phyloP scores from a whole-genome alignment of 1,140 invertebrate species.

The Dendrolimus punctatus region DNA sequence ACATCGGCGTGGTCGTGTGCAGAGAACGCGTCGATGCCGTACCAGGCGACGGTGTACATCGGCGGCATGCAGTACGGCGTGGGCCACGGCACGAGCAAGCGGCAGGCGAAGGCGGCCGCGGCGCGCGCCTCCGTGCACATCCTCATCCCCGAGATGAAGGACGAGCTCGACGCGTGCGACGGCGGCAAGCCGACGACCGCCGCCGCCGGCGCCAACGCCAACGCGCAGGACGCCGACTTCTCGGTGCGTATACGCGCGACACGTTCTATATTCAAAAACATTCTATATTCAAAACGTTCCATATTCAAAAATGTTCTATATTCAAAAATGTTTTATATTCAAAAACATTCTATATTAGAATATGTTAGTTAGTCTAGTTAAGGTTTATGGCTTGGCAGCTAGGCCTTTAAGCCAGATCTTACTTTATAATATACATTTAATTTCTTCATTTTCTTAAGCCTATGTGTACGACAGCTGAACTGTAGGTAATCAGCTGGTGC shows the following conservation, averaged over 20 bases:
- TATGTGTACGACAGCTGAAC: no score
- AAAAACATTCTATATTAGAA: no score
- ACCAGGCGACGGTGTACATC: constrained; percentile 93
- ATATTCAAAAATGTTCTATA: no score
- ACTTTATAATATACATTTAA: no score
- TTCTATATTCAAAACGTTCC: no score
- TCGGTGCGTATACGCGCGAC: constrained; percentile 66
- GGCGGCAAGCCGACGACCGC: constrained; percentile 20
- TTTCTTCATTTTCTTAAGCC: no score
- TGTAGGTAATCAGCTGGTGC: no score
- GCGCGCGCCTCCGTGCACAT: constrained; percentile 92
- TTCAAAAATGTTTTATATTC: no score
- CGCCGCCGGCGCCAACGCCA: neutral
- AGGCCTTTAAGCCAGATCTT: no score
- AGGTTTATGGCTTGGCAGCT: no score
- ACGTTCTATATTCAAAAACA: neutral
- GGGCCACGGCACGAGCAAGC: constrained; percentile 95
- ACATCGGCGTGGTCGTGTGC: constrained; percentile 3
- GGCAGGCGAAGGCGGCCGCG: constrained; percentile 94
- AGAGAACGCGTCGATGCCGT: constrained; percentile 95
- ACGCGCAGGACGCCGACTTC: constrained; percentile 72
- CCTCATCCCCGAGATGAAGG: constrained; percentile 94
- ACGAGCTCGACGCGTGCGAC: constrained; percentile 67
- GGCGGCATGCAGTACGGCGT: constrained; percentile 94
- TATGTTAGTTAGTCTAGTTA: no score